These are phyloP conservation scores for Heliocidaris erythrogramma DNA, from an alignment of 35 echinoderm and acorn worm genomes.

Conservation along the genomic window DNA sequence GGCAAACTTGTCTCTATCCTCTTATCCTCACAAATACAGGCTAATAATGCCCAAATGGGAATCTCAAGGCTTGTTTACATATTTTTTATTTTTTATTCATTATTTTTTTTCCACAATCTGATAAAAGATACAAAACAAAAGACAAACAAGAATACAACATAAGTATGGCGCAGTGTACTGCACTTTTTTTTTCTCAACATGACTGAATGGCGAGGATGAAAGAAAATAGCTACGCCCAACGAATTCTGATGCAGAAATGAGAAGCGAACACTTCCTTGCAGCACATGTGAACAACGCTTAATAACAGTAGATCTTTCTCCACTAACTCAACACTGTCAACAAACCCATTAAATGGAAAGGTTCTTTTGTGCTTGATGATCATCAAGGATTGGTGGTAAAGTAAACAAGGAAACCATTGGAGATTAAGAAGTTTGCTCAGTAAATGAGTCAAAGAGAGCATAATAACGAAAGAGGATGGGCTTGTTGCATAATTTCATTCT, in stretches of 20 bases:
- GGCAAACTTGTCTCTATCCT: background rate
- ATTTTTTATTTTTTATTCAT: too few species aligned
- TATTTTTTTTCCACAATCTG: too few species aligned
- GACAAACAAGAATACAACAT: too few species aligned
- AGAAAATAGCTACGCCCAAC: too few species aligned
- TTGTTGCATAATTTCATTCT: background rate
- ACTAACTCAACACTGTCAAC: slow-evolving; percentile 2
- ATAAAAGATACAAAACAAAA: too few species aligned
- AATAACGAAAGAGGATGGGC: background rate
- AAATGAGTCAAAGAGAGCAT: background rate
- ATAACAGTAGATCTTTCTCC: background rate
- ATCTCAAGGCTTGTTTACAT: background rate
- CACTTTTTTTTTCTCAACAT: too few species aligned
- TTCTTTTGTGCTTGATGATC: background rate
- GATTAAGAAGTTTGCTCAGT: background rate
- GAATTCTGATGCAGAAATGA: too few species aligned
- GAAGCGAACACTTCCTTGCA: too few species aligned
- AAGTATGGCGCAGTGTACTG: too few species aligned
- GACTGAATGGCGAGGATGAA: too few species aligned
- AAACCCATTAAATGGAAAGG: background rate
- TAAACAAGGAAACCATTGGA: background rate
- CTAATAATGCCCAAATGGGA: background rate
- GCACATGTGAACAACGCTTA: too few species aligned
- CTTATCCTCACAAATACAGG: background rate
- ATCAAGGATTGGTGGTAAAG: background rate